phyloP scores from a whole-genome alignment of 1,140 invertebrate species.

The Papilio machaon region DNA sequence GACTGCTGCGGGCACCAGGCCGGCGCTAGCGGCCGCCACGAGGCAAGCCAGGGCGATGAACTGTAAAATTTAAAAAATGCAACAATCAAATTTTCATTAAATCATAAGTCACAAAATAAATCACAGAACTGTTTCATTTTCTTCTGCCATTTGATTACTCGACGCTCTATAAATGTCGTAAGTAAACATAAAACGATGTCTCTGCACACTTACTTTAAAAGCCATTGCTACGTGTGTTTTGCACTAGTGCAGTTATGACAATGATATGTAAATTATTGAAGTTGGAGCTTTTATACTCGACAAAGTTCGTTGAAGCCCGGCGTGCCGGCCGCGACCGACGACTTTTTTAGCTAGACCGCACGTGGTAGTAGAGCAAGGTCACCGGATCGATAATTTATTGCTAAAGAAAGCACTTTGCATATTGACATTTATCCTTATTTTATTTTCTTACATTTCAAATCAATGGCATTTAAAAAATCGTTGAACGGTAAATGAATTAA shows the following conservation, averaged over 20 bases:
- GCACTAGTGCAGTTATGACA: neutral
- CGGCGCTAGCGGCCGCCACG: neutral
- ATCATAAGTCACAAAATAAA: neutral
- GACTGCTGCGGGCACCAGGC: slow-evolving; percentile 20
- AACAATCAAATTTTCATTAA: neutral
- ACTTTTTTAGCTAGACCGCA: neutral
- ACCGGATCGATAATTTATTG: neutral
- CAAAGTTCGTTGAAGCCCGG: neutral
- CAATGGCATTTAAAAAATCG: neutral
- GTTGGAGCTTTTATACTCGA: slow-evolving; percentile 2
- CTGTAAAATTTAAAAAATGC: neutral
- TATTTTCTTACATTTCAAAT: neutral
- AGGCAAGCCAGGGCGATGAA: neutral
- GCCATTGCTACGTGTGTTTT: slow-evolving; percentile 29
- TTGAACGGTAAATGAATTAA: neutral
- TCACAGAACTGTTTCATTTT: neutral
- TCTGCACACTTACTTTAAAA: slow-evolving; percentile 24
- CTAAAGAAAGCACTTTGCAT: slow-evolving; percentile 10
- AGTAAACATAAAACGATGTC: neutral
- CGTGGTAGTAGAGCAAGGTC: slow-evolving; percentile 12
- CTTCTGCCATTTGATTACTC: neutral
- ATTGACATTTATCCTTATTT: neutral
- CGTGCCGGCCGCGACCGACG: neutral
- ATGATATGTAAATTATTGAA: neutral
- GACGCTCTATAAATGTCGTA: neutral